These are phyloP conservation scores for Darevskia nairensis DNA, from an alignment of 2,797 vertebrate species.

Conservation along the genomic window DNA sequence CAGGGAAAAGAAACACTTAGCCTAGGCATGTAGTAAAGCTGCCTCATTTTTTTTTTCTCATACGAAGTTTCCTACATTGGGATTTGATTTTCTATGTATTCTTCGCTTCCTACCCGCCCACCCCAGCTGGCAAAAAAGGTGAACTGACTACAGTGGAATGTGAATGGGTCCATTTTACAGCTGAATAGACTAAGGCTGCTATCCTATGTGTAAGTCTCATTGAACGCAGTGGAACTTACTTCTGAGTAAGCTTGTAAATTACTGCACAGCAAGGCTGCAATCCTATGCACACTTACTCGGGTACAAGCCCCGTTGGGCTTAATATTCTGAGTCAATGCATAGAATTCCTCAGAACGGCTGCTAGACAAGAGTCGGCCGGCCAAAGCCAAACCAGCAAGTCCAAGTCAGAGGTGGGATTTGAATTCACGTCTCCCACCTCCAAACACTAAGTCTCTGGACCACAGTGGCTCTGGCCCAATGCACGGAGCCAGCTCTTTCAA, in stretches of 20 bases:
- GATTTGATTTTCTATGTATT: not conserved
- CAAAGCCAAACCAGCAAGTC: not conserved
- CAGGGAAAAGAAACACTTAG: not conserved
- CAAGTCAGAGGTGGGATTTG: conserved; percentile 8
- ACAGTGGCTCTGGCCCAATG: conserved; percentile 32
- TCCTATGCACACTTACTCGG: not conserved
- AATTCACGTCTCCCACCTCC: conserved; percentile 25
- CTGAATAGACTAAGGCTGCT: not conserved
- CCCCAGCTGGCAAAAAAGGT: not conserved
- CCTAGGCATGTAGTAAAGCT: not conserved
- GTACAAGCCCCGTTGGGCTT: not conserved
- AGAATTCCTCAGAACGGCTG: not conserved
- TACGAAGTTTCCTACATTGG: not conserved
- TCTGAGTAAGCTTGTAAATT: not conserved
- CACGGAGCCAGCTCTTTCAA: not conserved
- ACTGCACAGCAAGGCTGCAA: not conserved
- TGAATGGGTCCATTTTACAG: not conserved
- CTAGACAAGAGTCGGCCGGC: not conserved
- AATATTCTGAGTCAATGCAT: not conserved
- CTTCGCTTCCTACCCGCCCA: not conserved
- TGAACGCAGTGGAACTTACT: not conserved
- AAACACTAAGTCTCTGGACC: conserved; percentile 3
- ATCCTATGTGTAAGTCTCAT: not conserved
- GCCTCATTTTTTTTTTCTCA: not conserved
- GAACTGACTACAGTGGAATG: not conserved